These are phyloP conservation scores for Sinocyclocheilus anshuiensis DNA, from an alignment of 2,113 vertebrate species.

Conservation along the genomic window DNA sequence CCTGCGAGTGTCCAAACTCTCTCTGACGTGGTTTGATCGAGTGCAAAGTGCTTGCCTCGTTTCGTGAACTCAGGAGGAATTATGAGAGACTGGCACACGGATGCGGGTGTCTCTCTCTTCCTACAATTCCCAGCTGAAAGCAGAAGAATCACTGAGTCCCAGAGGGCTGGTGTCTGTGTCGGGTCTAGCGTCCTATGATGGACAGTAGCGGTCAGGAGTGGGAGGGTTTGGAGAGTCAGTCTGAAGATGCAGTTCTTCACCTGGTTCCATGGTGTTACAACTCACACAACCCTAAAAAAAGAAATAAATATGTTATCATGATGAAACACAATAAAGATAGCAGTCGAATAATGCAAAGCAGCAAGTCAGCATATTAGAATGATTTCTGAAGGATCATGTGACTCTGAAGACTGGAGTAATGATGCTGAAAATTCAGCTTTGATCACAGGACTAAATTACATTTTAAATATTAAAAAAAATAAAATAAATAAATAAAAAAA, in stretches of 20 bases:
- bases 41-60: background rate
- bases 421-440: background rate
- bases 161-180: slow-evolving; percentile 53
- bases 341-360: background rate
- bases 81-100: background rate
- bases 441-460: no score
- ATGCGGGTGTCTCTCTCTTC: background rate
- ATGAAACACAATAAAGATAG: background rate
- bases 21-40: background rate
- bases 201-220: slow-evolving; percentile 60
- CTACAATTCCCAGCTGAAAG: background rate
- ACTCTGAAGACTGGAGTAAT: background rate
- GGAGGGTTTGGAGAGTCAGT: slow-evolving; percentile 45
- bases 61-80: background rate
- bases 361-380: background rate
- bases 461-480: no score
- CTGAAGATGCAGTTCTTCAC: slow-evolving; percentile 4
- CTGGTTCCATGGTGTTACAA: slow-evolving; percentile 56
- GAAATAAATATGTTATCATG: background rate
- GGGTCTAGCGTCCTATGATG: slow-evolving; percentile 52
- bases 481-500: no score
- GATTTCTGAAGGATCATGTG: background rate
- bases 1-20: background rate
- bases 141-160: background rate
- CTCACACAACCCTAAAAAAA: slow-evolving; percentile 68